These are phyloP conservation scores for Troilus luridus DNA, from an alignment of 2,888 invertebrate species.

Conservation along the genomic window DNA sequence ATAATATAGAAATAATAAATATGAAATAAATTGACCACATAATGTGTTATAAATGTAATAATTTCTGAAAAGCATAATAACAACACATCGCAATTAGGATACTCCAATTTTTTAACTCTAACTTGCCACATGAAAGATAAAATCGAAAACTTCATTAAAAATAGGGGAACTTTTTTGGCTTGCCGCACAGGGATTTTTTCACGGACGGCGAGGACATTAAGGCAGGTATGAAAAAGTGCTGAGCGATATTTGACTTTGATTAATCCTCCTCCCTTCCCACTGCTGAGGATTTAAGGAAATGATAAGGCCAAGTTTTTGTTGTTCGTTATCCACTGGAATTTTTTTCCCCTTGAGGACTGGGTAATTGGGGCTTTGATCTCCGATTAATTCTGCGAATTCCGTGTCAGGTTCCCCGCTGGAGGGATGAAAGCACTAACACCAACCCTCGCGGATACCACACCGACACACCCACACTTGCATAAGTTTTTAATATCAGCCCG, in stretches of 20 bases:
- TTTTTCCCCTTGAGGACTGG: neutral
- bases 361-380: constrained; percentile 39
- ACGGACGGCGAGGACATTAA: neutral
- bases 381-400: constrained; percentile 21
- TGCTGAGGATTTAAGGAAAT: constrained; percentile 32
- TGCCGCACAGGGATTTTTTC: neutral
- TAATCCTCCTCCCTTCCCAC: neutral
- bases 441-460: neutral
- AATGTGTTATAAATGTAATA: too few species aligned
- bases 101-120: neutral
- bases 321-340: neutral
- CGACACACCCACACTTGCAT: neutral
- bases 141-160: neutral
- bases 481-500: constrained; percentile 24
- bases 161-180: neutral
- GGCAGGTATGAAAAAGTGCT: constrained; percentile 33
- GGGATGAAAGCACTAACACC: neutral
- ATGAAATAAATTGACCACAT: too few species aligned
- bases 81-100: neutral
- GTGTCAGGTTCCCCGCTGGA: neutral
- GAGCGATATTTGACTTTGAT: constrained; percentile 40
- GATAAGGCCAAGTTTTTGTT: constrained; percentile 28
- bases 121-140: neutral
- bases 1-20: too few species aligned
- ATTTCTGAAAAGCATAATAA: too few species aligned